Evolutionary conservation across 2,113 vertebrate species (phyloP).

Genomic region (Tonatia bakeri): DNA sequence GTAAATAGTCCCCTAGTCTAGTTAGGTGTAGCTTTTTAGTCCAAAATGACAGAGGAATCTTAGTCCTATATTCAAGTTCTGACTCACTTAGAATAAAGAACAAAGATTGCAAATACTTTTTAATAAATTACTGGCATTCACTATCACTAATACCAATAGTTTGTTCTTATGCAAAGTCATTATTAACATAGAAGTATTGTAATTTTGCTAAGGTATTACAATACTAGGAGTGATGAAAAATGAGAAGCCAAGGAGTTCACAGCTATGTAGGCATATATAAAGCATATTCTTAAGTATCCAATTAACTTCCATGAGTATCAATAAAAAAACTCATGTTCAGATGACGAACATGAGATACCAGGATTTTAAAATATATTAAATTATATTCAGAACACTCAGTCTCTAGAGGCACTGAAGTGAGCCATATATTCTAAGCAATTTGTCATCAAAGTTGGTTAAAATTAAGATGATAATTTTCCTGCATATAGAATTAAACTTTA

Average conservation of each 20-base stretch:
- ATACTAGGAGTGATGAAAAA: neutral
- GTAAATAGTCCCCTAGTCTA: neutral
- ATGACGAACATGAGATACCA: slow-evolving; percentile 23
- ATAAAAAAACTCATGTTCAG: slow-evolving; percentile 30
- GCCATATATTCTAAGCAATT: slow-evolving; percentile 52
- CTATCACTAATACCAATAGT: neutral
- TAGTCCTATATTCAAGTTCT: neutral
- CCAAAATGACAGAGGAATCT: neutral
- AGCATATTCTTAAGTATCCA: slow-evolving; percentile 46
- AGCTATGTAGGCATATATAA: neutral
- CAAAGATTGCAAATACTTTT: neutral
- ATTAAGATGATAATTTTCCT: slow-evolving; percentile 52
- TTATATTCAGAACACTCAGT: neutral
- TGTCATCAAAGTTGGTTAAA: slow-evolving; percentile 60
- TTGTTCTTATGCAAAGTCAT: slow-evolving; percentile 16
- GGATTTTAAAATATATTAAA: slow-evolving; percentile 58
- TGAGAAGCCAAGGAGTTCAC: neutral
- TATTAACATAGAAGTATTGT: neutral
- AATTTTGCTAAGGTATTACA: slow-evolving; percentile 16
- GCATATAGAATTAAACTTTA: slow-evolving; percentile 47
- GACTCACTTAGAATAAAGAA: neutral
- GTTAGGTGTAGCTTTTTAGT: neutral
- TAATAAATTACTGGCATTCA: neutral
- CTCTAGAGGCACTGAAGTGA: slow-evolving; percentile 29
- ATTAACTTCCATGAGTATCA: slow-evolving; percentile 39